Evolutionary conservation across 2,888 invertebrate species (phyloP), one percentile per base, ranked within the genome.

Genomic region (Eupithecia centaureata): DNA sequence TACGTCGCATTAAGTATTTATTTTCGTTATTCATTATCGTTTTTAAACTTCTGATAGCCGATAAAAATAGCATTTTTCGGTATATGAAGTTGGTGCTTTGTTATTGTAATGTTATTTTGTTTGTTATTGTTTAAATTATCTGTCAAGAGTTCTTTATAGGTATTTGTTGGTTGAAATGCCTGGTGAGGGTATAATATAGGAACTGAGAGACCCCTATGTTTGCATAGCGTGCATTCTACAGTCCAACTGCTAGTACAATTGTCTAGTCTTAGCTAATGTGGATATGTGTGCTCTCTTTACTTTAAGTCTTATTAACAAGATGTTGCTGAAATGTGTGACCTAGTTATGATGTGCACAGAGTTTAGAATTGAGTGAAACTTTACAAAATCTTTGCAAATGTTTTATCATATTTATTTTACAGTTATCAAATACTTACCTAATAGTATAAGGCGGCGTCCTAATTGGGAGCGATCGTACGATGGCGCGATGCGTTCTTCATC

Each of bases 261-360:
- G 69, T 71, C 68, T 71, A 71, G 64, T 70, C 65, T 70, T 69
- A 83, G 86, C 86, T 90, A 88, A 88, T 89, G 81, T 90, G 86
- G 81, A 86, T 89, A 89, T 90, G 89, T 91, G 90, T 90, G 89
- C 75, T 74, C 74, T 74, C 77, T 61, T 60, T 70, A 62, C 61
- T 64, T 61, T 62, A 63, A 67, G 56, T 62, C 66, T 63, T 63
- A 61, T 72, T 70, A 68, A 68, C 54, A 33, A 27, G 56, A 52
- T 64, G 35, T 61, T 47, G 42, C 32, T 66, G n/a, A 51, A 33
- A 5, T 32, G 62, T 35, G 62, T 62, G 63, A 30, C 38, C 30
- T 54, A 56, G 8, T 56, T 62, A 18, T 18, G 8, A 28, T 32
- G 28, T 60, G 28, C 28, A 60, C 38, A 42, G 32, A 52, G 52